phyloP scores from a whole-genome alignment of 2,797 vertebrate genomes.

The Pangasius larnaudii region DNA sequence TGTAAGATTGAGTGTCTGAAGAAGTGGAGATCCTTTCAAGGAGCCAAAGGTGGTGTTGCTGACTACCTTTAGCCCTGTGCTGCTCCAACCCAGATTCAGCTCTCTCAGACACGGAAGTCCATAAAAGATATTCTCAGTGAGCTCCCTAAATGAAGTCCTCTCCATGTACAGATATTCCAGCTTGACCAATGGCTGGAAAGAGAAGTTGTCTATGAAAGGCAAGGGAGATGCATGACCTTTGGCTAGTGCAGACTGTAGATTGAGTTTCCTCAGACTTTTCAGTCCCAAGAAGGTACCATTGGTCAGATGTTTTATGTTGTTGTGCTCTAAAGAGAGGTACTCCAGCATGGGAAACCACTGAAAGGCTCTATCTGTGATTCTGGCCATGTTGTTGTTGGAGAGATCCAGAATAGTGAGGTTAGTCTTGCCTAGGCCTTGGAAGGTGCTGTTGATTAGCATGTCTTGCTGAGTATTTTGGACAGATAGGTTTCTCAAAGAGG shows the following conservation, averaged over 20 bases:
- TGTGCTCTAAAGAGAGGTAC: conserved; percentile 78
- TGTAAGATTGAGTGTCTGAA: conserved; percentile 84
- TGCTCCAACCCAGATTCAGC: conserved; percentile 81
- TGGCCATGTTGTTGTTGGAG: conserved; percentile 76
- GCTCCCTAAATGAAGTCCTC: conserved; percentile 69
- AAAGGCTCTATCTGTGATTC: conserved; percentile 80
- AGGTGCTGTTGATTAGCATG: conserved; percentile 71
- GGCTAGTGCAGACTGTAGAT: conserved; percentile 75
- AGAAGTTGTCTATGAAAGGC: conserved; percentile 79
- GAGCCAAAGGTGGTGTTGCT: conserved; percentile 82
- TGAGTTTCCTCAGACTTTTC: conserved; percentile 76
- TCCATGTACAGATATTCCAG: conserved; percentile 84
- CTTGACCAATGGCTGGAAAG: conserved; percentile 79
- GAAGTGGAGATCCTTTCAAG: conserved; percentile 81
- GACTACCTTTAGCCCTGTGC: conserved; percentile 72
- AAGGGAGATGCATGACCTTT: conserved; percentile 63
- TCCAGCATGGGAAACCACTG: conserved; percentile 80
- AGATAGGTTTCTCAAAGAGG: conserved; percentile 77
- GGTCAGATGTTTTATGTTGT: conserved; percentile 76
- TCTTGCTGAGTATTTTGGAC: conserved; percentile 75
- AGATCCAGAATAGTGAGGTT: conserved; percentile 84
- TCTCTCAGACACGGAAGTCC: conserved; percentile 81
- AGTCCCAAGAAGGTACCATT: conserved; percentile 82
- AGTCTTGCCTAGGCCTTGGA: conserved; percentile 78
- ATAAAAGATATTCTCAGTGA: conserved; percentile 79